A percentile compares a stretch with the other conserved stretches of the same genome.
phyloP scores from a whole-genome alignment of 2,797 vertebrate species.

The Pristis pectinata region DNA sequence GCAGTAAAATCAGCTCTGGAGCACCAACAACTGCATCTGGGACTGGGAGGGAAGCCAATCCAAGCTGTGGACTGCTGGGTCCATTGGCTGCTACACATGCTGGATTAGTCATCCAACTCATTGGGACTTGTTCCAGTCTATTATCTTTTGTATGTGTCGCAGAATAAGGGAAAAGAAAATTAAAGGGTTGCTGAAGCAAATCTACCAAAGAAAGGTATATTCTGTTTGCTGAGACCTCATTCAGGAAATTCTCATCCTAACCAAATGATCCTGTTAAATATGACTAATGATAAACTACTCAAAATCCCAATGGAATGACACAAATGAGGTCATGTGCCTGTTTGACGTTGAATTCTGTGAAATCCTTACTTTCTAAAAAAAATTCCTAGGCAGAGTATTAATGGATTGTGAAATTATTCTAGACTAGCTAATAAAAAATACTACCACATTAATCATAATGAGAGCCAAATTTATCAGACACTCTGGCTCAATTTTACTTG shows the following conservation, averaged over 20 bases:
- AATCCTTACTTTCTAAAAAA: background rate
- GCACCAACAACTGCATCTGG: background rate
- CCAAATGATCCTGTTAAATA: background rate
- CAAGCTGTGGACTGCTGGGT: background rate
- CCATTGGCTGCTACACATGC: background rate
- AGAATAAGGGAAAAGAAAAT: background rate
- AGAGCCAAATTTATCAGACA: background rate
- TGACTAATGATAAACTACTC: background rate
- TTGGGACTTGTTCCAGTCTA: background rate
- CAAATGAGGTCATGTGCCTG: background rate
- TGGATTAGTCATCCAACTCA: background rate
- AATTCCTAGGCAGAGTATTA: background rate
- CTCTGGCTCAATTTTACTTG: conserved; percentile 12
- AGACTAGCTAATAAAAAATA: background rate
- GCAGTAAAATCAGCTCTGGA: background rate
- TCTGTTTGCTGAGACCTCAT: background rate
- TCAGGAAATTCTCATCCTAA: background rate
- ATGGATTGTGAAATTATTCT: background rate
- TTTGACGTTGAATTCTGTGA: background rate
- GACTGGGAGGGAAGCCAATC: background rate
- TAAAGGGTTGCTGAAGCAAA: background rate
- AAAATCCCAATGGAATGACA: background rate
- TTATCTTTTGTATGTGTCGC: too few species aligned
- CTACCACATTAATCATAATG: background rate
- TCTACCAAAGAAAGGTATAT: background rate